phyloP scores from a whole-genome alignment of 2,888 invertebrate species.

The Dicyrtoma fusca region DNA sequence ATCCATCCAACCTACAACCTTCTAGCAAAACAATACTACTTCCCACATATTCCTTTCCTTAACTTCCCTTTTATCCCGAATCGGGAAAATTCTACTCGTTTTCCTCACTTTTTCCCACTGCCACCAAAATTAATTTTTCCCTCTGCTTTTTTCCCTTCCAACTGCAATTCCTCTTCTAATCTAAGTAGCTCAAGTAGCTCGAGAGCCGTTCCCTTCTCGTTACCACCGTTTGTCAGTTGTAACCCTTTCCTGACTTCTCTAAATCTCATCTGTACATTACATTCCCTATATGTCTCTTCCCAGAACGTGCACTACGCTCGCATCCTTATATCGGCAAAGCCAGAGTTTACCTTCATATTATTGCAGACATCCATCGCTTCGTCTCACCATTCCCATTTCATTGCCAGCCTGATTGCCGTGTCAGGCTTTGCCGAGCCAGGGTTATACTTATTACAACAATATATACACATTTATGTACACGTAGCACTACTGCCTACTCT shows the following conservation, averaged over 20 bases:
- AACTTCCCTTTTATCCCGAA: slow-evolving; percentile 15
- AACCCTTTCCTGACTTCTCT: slow-evolving; percentile 9
- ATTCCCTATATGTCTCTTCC: too few species aligned
- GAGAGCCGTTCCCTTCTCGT: neutral
- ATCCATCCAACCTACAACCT: too few species aligned
- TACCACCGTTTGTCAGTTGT: neutral
- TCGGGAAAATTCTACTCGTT: slow-evolving; percentile 2
- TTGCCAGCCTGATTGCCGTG: neutral
- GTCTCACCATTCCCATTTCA: neutral
- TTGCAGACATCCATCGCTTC: slow-evolving; percentile 14
- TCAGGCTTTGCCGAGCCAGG: neutral
- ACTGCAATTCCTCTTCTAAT: neutral
- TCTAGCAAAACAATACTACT: too few species aligned
- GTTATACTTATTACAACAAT: too few species aligned
- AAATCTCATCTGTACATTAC: neutral
- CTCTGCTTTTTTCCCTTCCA: slow-evolving; percentile 25
- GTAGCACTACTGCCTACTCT: too few species aligned
- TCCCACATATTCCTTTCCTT: neutral
- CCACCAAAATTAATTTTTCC: slow-evolving; percentile 44
- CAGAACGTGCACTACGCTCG: too few species aligned
- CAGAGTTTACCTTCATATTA: slow-evolving; percentile 30
- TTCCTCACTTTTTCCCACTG: slow-evolving; percentile 21
- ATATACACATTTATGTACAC: too few species aligned
- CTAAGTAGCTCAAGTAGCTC: neutral
- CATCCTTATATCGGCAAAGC: too few species aligned